These are phyloP conservation scores for Ia io DNA, from an alignment of 2,113 vertebrate genomes.

Conservation along the genomic window DNA sequence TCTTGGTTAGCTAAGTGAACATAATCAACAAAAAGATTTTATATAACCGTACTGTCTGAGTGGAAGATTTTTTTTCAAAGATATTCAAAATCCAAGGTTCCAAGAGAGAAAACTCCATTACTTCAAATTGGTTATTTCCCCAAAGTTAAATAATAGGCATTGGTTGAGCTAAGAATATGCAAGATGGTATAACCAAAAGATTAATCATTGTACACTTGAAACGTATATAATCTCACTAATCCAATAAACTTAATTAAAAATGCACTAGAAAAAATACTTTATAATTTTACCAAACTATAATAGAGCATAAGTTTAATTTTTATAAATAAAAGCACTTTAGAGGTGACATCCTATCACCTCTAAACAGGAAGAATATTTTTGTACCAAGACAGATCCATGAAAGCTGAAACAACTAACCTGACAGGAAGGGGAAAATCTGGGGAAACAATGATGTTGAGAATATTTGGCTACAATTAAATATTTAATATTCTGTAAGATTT, in stretches of 20 bases:
- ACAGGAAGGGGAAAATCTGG: not conserved
- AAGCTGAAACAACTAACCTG: not conserved
- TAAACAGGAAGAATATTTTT: not conserved
- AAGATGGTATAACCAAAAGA: not conserved
- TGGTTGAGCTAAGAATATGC: not conserved
- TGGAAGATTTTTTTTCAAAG: not conserved
- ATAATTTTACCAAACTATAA: not conserved
- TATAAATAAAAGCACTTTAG: not conserved
- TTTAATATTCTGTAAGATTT: not conserved
- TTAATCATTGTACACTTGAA: not conserved
- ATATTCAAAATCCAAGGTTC: not conserved
- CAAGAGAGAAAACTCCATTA: not conserved
- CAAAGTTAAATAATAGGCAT: not conserved
- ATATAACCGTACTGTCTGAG: not conserved
- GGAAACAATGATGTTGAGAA: not conserved
- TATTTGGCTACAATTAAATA: not conserved
- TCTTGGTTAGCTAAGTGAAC: conserved; percentile 37
- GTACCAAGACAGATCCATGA: not conserved
- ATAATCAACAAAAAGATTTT: conserved; percentile 24
- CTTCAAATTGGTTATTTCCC: conserved; percentile 12
- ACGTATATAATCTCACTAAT: not conserved
- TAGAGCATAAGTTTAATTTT: not conserved
- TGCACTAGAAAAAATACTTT: not conserved
- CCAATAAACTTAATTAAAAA: not conserved
- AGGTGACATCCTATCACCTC: not conserved